Percentiles rank a stretch among this genome's conserved stretches.
Conservation (phyloP, 2,113 vertebrate species). For the Siniperca knerii region DNA sequence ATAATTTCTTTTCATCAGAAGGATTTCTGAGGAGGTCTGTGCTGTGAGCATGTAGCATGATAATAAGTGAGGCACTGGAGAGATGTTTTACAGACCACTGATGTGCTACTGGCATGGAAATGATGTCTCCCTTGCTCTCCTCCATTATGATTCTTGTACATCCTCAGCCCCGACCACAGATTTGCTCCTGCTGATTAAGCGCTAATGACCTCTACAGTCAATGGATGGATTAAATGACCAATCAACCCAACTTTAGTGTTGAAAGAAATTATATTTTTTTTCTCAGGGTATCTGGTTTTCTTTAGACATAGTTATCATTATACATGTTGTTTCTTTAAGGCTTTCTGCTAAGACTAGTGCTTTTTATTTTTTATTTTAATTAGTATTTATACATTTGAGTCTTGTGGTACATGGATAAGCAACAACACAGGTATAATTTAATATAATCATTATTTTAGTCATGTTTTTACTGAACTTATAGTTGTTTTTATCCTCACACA, state of each 20-base stretch:
- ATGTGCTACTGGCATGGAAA: slow-evolving; percentile 55
- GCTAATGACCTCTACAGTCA: slow-evolving; percentile 29
- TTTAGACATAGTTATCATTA: background rate
- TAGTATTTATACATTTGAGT: background rate
- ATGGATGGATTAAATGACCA: slow-evolving; percentile 8
- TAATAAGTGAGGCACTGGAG: slow-evolving; percentile 47
- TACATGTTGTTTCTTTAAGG: background rate
- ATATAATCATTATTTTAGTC: background rate
- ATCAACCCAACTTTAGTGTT: slow-evolving; percentile 6
- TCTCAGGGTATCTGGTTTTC: background rate
- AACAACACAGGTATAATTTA: background rate
- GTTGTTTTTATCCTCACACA: background rate
- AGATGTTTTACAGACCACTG: slow-evolving; percentile 46
- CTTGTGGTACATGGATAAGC: background rate
- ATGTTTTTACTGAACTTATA: background rate
- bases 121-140: slow-evolving; percentile 26
- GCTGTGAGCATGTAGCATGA: slow-evolving; percentile 24
- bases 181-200: slow-evolving; percentile 33
- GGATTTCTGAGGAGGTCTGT: slow-evolving; percentile 49
- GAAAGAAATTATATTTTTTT: slow-evolving; percentile 4
- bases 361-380: background rate
- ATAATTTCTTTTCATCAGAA: slow-evolving; percentile 43
- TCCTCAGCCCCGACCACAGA: slow-evolving; percentile 16
- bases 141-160: slow-evolving; percentile 20
- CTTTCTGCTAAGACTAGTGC: background rate